phyloP scores from a whole-genome alignment of 2,888 invertebrate genomes.

The Agrochola lota region DNA sequence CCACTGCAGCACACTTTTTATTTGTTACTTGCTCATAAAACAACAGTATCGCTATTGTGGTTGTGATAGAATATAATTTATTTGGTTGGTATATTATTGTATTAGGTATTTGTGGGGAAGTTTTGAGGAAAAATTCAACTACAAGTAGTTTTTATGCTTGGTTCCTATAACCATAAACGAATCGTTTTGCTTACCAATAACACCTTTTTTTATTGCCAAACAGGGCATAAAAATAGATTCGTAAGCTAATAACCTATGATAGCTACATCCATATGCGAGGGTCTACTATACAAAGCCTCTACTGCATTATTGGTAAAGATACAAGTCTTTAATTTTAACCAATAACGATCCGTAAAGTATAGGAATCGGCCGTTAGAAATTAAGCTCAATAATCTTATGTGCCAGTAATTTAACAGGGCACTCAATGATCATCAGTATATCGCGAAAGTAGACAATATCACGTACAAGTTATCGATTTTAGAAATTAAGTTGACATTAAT shows the following conservation, averaged over 20 bases:
- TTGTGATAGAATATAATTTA: conserved; percentile 64
- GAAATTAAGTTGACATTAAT: neutral
- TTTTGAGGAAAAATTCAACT: neutral
- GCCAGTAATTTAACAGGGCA: neutral
- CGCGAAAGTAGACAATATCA: neutral
- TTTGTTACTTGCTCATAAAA: conserved; percentile 70
- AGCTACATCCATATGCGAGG: too few relatives aligned
- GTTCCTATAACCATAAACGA: too few relatives aligned
- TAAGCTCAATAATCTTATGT: neutral
- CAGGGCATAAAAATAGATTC: too few relatives aligned
- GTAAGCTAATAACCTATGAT: too few relatives aligned
- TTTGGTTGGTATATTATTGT: conserved; percentile 35
- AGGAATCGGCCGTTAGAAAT: neutral
- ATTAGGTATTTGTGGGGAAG: conserved; percentile 12
- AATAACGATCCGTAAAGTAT: too few relatives aligned
- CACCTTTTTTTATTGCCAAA: too few relatives aligned
- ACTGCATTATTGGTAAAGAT: too few relatives aligned
- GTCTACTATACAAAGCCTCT: too few relatives aligned
- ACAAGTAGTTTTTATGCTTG: neutral
- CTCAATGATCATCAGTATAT: neutral
- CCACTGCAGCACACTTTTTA: conserved; percentile 65
- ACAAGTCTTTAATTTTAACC: too few relatives aligned
- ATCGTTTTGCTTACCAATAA: too few relatives aligned
- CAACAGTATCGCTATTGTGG: conserved; percentile 62
- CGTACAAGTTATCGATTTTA: neutral